Evolutionary conservation across 2,797 vertebrate species (phyloP).

Genomic region (Myotis findleyi): DNA sequence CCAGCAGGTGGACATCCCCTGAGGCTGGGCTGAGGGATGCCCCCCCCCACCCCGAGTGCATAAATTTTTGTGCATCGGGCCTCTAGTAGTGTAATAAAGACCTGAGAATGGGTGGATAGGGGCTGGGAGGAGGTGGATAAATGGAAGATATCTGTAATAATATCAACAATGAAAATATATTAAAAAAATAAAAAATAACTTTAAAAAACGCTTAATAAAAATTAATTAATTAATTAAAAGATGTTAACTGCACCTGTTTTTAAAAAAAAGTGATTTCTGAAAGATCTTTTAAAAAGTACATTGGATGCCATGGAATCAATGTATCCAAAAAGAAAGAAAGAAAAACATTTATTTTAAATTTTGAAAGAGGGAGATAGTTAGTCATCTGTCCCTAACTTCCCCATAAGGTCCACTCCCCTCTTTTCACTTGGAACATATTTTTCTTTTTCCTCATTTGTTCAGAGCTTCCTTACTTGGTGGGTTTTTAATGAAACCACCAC

Average conservation of each 20-base stretch:
- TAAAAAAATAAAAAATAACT: too few species aligned
- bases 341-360: neutral
- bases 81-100: too few species aligned
- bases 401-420: neutral
- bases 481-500: neutral
- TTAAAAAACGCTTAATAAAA: too few species aligned
- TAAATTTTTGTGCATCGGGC: too few species aligned
- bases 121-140: too few species aligned
- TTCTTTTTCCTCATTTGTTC: neutral
- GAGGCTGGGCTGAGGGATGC: too few species aligned
- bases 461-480: neutral
- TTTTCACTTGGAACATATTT: neutral
- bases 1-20: too few species aligned
- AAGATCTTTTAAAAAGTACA: neutral
- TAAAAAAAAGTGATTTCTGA: neutral
- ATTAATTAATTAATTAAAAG: neutral
- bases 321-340: neutral
- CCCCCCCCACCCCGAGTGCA: too few species aligned
- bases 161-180: too few species aligned
- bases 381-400: neutral
- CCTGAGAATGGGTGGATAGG: too few species aligned
- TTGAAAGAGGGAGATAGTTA: neutral
- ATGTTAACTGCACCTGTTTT: neutral
- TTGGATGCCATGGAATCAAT: neutral
- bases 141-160: too few species aligned